These are phyloP conservation scores for Syrista parreyssii DNA, from an alignment of 2,888 invertebrate genomes.

Conservation along the genomic window DNA sequence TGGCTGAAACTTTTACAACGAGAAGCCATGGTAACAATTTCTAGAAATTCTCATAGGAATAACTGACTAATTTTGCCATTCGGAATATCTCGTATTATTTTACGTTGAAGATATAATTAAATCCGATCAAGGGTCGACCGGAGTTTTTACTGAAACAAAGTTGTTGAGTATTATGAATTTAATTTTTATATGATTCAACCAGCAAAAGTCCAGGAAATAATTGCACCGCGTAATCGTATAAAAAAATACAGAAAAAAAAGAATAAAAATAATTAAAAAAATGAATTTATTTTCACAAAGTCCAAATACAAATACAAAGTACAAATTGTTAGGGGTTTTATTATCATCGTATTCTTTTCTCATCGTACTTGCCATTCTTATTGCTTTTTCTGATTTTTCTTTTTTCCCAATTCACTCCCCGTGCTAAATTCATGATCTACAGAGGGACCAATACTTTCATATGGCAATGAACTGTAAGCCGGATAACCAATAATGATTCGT, in stretches of 20 bases:
- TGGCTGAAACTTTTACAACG: background rate
- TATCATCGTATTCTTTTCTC: background rate
- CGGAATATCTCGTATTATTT: background rate
- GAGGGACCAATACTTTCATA: no score
- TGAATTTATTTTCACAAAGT: constrained; percentile 13
- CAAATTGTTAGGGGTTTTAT: constrained; percentile 23
- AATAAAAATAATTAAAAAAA: constrained; percentile 7
- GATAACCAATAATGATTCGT: no score
- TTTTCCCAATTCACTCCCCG: constrained; percentile 23
- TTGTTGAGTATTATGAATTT: background rate
- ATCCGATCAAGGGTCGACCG: background rate
- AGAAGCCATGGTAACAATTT: background rate
- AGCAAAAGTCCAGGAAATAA: background rate
- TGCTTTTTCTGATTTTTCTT: constrained; percentile 20
- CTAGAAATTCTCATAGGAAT: background rate
- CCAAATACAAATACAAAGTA: no score
- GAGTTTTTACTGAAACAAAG: background rate
- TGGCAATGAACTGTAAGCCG: no score
- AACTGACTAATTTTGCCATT: background rate
- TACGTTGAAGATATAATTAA: background rate
- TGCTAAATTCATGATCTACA: background rate
- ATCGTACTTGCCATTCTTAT: constrained; percentile 24
- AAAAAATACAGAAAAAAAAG: no score
- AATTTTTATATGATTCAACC: no score
- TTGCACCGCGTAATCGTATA: no score